Evolutionary conservation across 2,113 vertebrate species (phyloP).

Genomic region (Malurus cyaneus): DNA sequence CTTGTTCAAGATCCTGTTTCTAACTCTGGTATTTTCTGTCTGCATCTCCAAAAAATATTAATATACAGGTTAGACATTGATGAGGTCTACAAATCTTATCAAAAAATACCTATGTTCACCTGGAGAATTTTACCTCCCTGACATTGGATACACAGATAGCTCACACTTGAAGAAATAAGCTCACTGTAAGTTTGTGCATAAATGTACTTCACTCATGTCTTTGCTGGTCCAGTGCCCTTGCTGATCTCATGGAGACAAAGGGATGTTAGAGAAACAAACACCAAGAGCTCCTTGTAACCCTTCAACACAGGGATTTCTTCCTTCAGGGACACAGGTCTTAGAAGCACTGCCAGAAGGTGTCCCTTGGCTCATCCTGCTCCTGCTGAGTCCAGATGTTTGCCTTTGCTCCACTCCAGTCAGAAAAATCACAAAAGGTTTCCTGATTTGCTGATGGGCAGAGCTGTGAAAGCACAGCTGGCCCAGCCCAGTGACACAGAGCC

Average conservation of each 20-base stretch:
- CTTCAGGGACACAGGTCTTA: neutral
- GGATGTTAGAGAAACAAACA: neutral
- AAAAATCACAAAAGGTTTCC: neutral
- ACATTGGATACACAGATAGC: neutral
- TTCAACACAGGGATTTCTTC: neutral
- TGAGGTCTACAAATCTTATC: neutral
- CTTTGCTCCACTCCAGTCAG: neutral
- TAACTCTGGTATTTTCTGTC: neutral
- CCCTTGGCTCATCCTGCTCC: neutral
- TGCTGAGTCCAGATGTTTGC: slow-evolving; percentile 14
- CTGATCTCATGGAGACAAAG: neutral
- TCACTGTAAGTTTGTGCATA: neutral
- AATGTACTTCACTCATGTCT: neutral
- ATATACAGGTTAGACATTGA: neutral
- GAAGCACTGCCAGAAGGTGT: neutral
- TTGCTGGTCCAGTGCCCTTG: neutral
- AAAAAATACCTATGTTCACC: neutral
- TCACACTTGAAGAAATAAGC: neutral
- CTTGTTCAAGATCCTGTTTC: neutral
- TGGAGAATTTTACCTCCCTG: neutral
- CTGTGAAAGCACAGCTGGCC: neutral
- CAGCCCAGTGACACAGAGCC: neutral
- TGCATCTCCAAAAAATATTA: neutral
- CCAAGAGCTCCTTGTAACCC: neutral
- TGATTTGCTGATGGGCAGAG: neutral